Conservation (phyloP, 2,888 invertebrate species). For the Chymomyza procnemis region DNA sequence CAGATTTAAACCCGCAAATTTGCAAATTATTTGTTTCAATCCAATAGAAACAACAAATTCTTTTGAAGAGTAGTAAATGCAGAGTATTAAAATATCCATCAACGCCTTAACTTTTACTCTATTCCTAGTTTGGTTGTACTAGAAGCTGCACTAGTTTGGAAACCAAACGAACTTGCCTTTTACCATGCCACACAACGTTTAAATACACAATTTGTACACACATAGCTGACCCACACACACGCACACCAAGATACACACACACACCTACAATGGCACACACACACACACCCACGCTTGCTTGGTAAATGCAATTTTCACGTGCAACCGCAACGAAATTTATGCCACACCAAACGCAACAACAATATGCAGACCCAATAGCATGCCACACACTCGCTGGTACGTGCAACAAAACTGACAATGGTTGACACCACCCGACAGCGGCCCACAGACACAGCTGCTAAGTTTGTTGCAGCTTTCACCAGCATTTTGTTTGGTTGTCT, state of each 20-base stretch:
- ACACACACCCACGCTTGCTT: constrained; percentile 15
- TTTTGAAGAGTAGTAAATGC: too few relatives aligned
- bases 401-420: constrained; percentile 51
- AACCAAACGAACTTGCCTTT: neutral
- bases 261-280: constrained; percentile 17
- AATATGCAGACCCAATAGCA: neutral
- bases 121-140: too few relatives aligned
- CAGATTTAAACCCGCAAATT: too few relatives aligned
- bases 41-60: too few relatives aligned
- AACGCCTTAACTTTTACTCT: too few relatives aligned
- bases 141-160: neutral
- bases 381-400: neutral
- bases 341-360: constrained; percentile 55
- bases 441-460: constrained; percentile 36
- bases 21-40: too few relatives aligned
- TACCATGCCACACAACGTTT: constrained; percentile 65
- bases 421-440: constrained; percentile 52
- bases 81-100: too few relatives aligned
- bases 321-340: constrained; percentile 74
- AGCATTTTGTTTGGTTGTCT: constrained; percentile 17
- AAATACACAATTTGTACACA: constrained; percentile 73
- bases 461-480: constrained; percentile 34
- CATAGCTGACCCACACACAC: constrained; percentile 22
- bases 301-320: constrained; percentile 72
- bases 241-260: constrained; percentile 10